Base-by-base conservation (phyloP, 2,113 vertebrate species). In the Accipiter virgatus region DNA sequence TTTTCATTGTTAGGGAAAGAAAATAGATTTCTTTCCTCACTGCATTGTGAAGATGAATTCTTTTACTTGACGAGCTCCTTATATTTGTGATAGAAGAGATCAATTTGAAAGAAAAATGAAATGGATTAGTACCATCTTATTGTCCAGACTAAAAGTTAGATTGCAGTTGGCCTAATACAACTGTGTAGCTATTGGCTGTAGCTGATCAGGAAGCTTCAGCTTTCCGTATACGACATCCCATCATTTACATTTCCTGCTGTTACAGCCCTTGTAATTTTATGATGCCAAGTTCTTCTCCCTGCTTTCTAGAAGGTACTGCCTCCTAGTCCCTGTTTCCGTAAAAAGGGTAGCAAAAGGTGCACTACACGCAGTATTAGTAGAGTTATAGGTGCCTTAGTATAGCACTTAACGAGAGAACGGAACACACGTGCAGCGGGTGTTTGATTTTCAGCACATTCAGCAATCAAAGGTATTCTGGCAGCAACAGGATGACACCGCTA, bases 351-450 rank as follows among this genome's bases (percentile, higher is more conserved):
- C 31, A 65, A 53, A 91, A 65, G 59, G 6, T 61, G 4, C 20
- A 4, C 16, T 68, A 14, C n/a, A 10, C 2, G 2, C 15, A 22
- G 32, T 34, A 9, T 5, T 43, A 1, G 9, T 43, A 16, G 3
- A 34, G 32, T 18, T 67, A 8, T 9, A 31, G 0, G 8, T 18
- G 19, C 5, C 61, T 78, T 19, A 7, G 11, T 15, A 7, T 15
- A 32, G n/a, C 7, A 27, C 29, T 27, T 43, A 61, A 17, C 9
- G 25, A 26, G 21, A 3, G 11, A 52, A 21, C 40, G n/a, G 13
- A 55, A 16, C 22, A n/a, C 26, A 10, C 0, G 2, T 86, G 58
- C 16, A 16, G 29, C 5, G 2, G 4, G 11, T 48, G 19, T 19
- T 50, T 83, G 26, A 10, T 67, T 86, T 79, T 71, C n/a, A 45